Evolutionary conservation across 2,888 invertebrate species (phyloP).

Genomic region (Yponomeuta evonymella): DNA sequence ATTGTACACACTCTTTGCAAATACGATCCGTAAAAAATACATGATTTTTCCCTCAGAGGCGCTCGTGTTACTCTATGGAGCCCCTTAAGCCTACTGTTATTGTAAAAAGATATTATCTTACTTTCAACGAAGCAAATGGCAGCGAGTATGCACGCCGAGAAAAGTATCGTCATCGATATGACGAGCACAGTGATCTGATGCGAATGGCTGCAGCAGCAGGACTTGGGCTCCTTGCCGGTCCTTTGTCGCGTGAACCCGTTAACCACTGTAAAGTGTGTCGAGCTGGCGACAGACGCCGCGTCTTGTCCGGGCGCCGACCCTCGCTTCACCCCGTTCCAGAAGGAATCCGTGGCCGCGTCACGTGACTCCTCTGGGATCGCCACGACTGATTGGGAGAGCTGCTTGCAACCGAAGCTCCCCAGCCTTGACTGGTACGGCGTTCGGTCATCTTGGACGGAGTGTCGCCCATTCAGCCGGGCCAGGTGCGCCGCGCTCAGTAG

Average conservation of each 20-base stretch:
- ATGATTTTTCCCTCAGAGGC: no score
- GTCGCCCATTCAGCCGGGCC: conserved; percentile 71
- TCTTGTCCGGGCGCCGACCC: conserved; percentile 75
- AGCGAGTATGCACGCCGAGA: conserved; percentile 86
- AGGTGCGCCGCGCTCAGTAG: conserved; percentile 87
- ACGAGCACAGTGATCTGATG: conserved; percentile 89
- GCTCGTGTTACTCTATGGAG: no score
- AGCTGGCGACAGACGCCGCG: conserved; percentile 86
- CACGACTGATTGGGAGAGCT: conserved; percentile 49
- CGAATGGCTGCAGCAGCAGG: conserved; percentile 83
- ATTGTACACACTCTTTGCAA: no score
- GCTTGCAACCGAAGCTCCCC: conserved; percentile 48
- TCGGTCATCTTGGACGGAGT: conserved; percentile 51
- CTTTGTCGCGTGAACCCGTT: conserved; percentile 83
- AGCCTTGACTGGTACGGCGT: conserved; percentile 52
- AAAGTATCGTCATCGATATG: conserved; percentile 87
- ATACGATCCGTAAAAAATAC: no score
- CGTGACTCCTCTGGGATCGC: conserved; percentile 62
- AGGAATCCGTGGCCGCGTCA: conserved; percentile 47
- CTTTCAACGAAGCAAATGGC: conserved; percentile 90
- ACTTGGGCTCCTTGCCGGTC: conserved; percentile 75
- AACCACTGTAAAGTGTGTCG: conserved; percentile 91
- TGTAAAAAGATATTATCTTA: conserved; percentile 65
- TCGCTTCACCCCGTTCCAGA: conserved; percentile 68
- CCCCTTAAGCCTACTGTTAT: no score